These are phyloP conservation scores for Ara ararauna DNA, from an alignment of 2,797 vertebrate species.

Conservation along the genomic window DNA sequence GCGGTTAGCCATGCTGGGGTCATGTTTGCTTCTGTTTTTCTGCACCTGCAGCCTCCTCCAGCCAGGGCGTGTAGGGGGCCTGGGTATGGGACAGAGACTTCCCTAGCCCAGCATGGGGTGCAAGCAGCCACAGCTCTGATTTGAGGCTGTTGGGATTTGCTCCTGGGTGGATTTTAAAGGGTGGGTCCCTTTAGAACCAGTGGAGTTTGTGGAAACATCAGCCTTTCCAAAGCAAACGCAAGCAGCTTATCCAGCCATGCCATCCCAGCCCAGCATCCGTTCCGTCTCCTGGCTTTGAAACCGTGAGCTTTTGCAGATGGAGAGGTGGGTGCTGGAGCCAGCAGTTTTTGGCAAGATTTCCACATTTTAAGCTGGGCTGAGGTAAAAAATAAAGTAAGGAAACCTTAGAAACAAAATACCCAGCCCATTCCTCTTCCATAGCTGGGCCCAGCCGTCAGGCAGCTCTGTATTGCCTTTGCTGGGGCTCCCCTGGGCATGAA, in stretches of 20 bases:
- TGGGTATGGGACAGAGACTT: neutral
- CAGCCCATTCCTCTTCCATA: neutral
- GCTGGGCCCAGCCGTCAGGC: accelerated
- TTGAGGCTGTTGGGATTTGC: slow-evolving; percentile 31
- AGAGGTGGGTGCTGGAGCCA: neutral
- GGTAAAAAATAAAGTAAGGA: neutral
- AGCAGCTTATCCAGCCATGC: slow-evolving; percentile 37
- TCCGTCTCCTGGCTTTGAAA: neutral
- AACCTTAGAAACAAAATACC: neutral
- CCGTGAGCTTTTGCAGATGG: neutral
- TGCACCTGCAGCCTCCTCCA: neutral
- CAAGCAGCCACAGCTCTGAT: slow-evolving; percentile 4
- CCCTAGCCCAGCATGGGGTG: neutral
- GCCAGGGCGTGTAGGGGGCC: neutral
- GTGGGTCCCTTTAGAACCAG: slow-evolving; percentile 25
- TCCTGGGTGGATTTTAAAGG: neutral
- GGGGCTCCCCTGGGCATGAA: neutral
- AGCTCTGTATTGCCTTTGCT: neutral
- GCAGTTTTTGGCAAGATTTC: neutral
- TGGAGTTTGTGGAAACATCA: slow-evolving; percentile 34
- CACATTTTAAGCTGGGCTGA: neutral
- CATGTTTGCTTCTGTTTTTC: neutral
- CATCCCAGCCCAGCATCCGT: neutral
- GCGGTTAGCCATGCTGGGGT: neutral
- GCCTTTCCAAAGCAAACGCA: slow-evolving; percentile 41